Conservation (phyloP, 2,113 vertebrate species). For the Tautogolabrus adspersus region DNA sequence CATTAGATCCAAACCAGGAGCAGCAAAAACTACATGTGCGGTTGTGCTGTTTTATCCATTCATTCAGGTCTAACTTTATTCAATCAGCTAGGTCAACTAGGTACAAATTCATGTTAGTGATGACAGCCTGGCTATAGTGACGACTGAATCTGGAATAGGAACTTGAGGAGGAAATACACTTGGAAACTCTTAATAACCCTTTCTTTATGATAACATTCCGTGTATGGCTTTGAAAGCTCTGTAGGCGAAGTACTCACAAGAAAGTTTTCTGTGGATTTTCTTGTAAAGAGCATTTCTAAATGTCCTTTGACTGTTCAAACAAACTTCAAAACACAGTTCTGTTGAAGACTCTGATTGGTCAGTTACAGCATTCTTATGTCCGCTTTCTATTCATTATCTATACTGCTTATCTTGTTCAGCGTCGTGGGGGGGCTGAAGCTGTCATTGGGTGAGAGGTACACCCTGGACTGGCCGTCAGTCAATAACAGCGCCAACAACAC, state of each 20-base stretch:
- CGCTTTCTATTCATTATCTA: too few species aligned
- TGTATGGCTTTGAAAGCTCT: neutral
- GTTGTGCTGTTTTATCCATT: constrained; percentile 29
- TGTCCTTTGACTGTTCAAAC: constrained; percentile 7
- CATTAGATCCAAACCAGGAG: constrained; percentile 47
- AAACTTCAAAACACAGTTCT: too few species aligned
- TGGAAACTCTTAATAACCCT: constrained; percentile 7
- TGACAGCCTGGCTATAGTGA: constrained; percentile 39
- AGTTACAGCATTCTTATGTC: too few species aligned
- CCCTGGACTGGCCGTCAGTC: too few species aligned
- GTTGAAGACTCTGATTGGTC: too few species aligned
- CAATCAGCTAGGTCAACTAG: constrained; percentile 38
- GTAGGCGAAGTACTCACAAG: constrained; percentile 12
- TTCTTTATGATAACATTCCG: constrained; percentile 11
- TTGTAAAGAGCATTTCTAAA: neutral
- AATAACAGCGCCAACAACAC: too few species aligned
- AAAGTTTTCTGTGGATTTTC: constrained; percentile 4
- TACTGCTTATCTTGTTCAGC: too few species aligned
- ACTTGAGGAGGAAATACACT: constrained; percentile 31
- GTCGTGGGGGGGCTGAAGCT: too few species aligned
- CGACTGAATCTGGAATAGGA: constrained; percentile 11
- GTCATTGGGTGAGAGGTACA: too few species aligned
- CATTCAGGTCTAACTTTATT: constrained; percentile 41
- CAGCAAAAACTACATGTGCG: constrained; percentile 27
- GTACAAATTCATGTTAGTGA: constrained; percentile 29